A percentile compares a stretch with the other conserved stretches of the same genome.
These are phyloP conservation scores for Oceanodroma leucorhoa DNA, from an alignment of 2,797 vertebrate genomes.

Conservation along the genomic window DNA sequence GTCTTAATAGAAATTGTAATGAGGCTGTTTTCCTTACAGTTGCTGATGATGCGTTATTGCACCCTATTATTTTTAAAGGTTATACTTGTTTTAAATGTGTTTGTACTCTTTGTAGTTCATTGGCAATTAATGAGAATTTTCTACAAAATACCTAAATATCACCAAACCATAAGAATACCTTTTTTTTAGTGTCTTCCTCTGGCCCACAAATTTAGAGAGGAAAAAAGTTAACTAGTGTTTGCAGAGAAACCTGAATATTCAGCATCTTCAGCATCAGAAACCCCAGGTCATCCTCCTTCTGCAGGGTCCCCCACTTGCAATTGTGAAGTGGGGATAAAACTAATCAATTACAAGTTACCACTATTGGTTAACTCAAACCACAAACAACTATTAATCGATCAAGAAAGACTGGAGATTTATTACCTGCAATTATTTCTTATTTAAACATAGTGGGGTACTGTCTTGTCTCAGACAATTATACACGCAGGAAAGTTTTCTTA, in stretches of 20 bases:
- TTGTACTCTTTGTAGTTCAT: neutral
- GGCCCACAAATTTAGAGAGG: neutral
- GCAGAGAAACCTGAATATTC: neutral
- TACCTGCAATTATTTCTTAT: neutral
- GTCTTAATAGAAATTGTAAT: neutral
- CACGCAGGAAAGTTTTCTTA: neutral
- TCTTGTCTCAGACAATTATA: neutral
- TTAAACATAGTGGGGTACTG: neutral
- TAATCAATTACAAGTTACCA: neutral
- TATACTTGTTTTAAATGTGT: neutral
- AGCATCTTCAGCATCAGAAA: neutral
- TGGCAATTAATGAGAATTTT: neutral
- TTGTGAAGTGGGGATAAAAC: neutral
- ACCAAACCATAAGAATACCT: neutral
- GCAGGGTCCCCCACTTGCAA: neutral
- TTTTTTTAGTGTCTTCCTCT: neutral
- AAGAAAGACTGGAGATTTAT: neutral
- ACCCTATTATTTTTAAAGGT: neutral
- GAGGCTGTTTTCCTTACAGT: neutral
- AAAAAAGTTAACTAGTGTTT: neutral
- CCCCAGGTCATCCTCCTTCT: neutral
- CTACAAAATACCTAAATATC: neutral
- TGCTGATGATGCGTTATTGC: neutral
- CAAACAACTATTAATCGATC: neutral
- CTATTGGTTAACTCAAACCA: neutral